Percentiles rank a stretch among this genome's conserved stretches.
These are phyloP conservation scores for Muntiacus reevesi DNA, from an alignment of 2,113 vertebrate species.

Conservation along the genomic window DNA sequence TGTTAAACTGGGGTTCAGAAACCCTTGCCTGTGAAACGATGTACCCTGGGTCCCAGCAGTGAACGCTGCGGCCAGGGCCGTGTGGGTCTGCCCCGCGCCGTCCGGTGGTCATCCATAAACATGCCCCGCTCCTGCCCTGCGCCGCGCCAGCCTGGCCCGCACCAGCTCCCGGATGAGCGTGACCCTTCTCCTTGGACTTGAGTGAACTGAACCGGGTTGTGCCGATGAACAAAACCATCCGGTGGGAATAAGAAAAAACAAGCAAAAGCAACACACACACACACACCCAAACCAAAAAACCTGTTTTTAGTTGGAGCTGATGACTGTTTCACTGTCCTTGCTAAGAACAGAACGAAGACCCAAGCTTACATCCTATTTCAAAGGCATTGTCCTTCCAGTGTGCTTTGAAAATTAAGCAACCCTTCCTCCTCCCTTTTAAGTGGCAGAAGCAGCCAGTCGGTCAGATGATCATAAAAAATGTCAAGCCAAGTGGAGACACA, in stretches of 20 bases:
- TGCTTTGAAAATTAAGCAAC: not conserved
- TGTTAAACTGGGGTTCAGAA: slow-evolving; percentile 68
- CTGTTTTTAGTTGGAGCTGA: not conserved
- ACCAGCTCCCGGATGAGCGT: not conserved
- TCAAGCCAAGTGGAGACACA: not conserved
- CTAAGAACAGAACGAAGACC: not conserved
- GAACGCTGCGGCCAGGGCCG: not conserved
- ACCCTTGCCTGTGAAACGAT: slow-evolving; percentile 50
- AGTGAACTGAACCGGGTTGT: not conserved
- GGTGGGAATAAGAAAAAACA: not conserved
- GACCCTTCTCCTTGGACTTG: not conserved
- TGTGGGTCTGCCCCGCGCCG: not conserved
- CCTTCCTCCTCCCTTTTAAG: not conserved
- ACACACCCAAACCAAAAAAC: not conserved
- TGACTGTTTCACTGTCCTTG: not conserved
- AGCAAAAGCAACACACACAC: not conserved
- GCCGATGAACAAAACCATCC: not conserved
- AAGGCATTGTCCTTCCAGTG: not conserved
- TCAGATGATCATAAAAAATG: not conserved
- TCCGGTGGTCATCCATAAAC: not conserved
- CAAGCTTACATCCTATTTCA: not conserved
- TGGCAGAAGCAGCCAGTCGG: not conserved
- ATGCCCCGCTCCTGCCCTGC: not conserved
- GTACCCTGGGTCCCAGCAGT: not conserved
- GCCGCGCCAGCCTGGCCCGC: not conserved